Base-by-base conservation (phyloP, 2,888 invertebrate species). In the Plebejus melissa region DNA sequence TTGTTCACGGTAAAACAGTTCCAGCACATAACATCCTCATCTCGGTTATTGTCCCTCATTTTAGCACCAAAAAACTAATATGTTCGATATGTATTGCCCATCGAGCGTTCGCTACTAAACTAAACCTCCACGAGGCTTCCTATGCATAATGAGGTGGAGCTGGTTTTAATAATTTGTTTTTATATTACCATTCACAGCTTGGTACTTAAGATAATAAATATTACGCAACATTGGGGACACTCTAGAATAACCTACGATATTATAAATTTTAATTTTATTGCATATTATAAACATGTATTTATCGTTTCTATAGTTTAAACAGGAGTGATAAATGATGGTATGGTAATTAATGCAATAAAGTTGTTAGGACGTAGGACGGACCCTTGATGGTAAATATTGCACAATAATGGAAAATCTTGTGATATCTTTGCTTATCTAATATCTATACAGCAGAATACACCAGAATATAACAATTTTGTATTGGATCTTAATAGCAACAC, bases 1-100 rank as follows among this genome's bases (percentile, higher is more conserved):
- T 76, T 77, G 54, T 82, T 81, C 81, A 87, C 86, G 7, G 82
- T 46, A 75, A 91, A 86, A 84, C 92, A 92, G 82, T 90, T 90
- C 90, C 90, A 91, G 79, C 92, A 91, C 69, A 87, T 86, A 76
- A 86, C 82, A 76, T 88, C 89, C 71, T 77, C 82, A 60, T 83
- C 81, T 69, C 82, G 82, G 78, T 79, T 81, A 76, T 32, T 54
- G 11, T 72, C 54, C 32, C 72, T 36, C 72, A 72, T 72, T 50
- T 50, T 16, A 32, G 22, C 22, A 72, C 72, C 28, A 54, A 32
- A 28, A 16, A 5, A 72, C 50, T 13, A 32, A 28, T 5, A 71
- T 16, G 9, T 46, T 46, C 28, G 7, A 22, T 32, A 28, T 54
- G 54, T 72, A 46, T 46, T 46, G 54, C 32, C 32, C 32, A 72